These are phyloP conservation scores for Phortica okadai DNA, from an alignment of 2,888 invertebrate species.

Conservation along the genomic window DNA sequence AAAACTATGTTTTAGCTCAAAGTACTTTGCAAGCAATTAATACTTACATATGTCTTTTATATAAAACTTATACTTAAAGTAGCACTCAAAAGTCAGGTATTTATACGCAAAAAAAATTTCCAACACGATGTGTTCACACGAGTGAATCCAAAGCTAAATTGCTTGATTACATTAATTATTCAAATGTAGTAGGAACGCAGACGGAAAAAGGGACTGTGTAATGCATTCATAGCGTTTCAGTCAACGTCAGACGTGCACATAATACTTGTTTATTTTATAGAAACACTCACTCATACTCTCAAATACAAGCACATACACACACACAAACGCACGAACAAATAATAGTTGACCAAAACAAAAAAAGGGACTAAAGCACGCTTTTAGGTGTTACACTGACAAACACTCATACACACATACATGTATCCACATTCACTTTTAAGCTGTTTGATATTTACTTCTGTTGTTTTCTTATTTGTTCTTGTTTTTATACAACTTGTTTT, in stretches of 20 bases:
- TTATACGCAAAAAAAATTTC: neutral
- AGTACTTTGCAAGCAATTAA: too few species aligned
- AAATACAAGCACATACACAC: conserved; percentile 16
- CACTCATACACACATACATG: conserved; percentile 32
- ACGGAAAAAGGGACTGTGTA: neutral
- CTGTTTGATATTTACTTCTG: conserved; percentile 16
- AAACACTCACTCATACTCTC: neutral
- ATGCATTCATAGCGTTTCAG: neutral
- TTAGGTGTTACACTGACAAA: conserved; percentile 53
- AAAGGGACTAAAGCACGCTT: conserved; percentile 65
- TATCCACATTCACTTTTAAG: conserved; percentile 28
- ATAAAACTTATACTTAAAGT: neutral
- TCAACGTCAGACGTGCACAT: neutral
- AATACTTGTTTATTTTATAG: neutral
- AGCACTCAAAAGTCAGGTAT: conserved; percentile 46
- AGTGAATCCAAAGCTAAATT: conserved; percentile 46
- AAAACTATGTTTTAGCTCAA: too few species aligned
- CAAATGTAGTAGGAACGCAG: conserved; percentile 48
- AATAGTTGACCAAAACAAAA: neutral
- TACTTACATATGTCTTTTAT: neutral
- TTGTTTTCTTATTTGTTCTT: conserved; percentile 15
- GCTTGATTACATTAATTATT: conserved; percentile 71
- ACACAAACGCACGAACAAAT: neutral
- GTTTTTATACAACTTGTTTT: conserved; percentile 18
- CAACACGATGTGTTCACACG: neutral